Evolutionary conservation across 2,797 vertebrate species (phyloP).

Genomic region (Orientallactaga sibirica): DNA sequence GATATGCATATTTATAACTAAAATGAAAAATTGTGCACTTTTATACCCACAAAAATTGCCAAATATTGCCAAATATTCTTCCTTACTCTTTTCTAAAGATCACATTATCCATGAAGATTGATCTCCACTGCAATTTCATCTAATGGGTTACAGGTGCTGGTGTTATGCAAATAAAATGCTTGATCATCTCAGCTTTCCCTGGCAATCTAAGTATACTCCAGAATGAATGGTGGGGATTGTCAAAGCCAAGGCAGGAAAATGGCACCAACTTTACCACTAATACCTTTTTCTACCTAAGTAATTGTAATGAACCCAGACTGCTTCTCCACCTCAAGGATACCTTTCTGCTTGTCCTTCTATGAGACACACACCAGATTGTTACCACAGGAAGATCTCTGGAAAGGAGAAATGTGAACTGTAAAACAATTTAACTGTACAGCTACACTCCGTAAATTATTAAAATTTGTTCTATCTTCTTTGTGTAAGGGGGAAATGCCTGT

Average conservation of each 20-base stretch:
- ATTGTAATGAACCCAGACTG: neutral
- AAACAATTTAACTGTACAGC: neutral
- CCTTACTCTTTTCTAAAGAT: neutral
- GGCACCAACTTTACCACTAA: neutral
- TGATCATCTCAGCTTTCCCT: neutral
- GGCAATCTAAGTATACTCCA: neutral
- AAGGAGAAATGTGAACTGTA: neutral
- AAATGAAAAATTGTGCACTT: conserved; percentile 4
- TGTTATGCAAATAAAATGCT: neutral
- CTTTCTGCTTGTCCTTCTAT: neutral
- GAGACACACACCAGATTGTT: neutral
- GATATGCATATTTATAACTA: conserved; percentile 32
- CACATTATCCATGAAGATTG: neutral
- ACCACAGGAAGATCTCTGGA: neutral
- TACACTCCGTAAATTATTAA: neutral
- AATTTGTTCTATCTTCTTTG: neutral
- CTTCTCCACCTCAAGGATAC: neutral
- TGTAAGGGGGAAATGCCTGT: neutral
- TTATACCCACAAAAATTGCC: neutral
- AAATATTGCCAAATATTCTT: neutral
- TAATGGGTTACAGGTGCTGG: neutral
- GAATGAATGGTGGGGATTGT: neutral
- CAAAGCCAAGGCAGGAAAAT: neutral
- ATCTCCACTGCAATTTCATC: conserved; percentile 7
- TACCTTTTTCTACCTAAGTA: neutral